Percentiles rank a stretch among this genome's conserved stretches.
Evolutionary conservation across 2,113 vertebrate species (phyloP).

Genomic region (Phylloscopus trochilus): DNA sequence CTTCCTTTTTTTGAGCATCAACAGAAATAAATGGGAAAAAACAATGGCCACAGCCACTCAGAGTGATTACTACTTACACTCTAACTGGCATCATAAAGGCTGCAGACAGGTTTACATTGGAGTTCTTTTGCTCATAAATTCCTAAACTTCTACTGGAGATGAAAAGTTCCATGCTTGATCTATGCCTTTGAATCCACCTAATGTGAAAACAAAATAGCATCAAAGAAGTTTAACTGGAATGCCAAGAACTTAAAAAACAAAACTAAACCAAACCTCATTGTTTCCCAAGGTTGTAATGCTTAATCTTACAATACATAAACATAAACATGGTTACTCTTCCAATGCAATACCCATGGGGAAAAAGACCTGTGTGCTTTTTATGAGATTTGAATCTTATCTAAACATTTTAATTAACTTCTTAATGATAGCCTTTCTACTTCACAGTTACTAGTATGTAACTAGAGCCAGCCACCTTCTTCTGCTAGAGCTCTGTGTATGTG

Average conservation of each 20-base stretch:
- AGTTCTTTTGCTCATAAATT: not conserved
- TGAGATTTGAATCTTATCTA: not conserved
- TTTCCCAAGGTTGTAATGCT: not conserved
- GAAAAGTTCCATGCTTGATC: not conserved
- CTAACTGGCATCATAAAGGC: not conserved
- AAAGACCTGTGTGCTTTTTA: not conserved
- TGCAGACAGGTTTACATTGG: not conserved
- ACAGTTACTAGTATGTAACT: not conserved
- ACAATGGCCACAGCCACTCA: not conserved
- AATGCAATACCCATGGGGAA: not conserved
- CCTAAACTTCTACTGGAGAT: not conserved
- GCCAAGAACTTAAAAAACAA: not conserved
- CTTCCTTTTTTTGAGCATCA: not conserved
- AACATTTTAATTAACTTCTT: not conserved
- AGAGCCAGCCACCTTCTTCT: conserved; percentile 41
- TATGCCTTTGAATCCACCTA: not conserved
- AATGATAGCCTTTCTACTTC: not conserved
- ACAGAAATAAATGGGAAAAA: not conserved
- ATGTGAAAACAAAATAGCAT: not conserved
- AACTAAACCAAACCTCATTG: not conserved
- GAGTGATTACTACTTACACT: not conserved
- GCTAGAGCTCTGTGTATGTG: conserved; percentile 30
- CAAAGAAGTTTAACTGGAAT: conserved; percentile 17
- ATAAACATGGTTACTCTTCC: not conserved
- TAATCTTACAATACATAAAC: not conserved